A percentile compares a stretch with the other conserved stretches of the same genome.
phyloP scores from a whole-genome alignment of 2,797 vertebrate species.

The Acanthornis magna region DNA sequence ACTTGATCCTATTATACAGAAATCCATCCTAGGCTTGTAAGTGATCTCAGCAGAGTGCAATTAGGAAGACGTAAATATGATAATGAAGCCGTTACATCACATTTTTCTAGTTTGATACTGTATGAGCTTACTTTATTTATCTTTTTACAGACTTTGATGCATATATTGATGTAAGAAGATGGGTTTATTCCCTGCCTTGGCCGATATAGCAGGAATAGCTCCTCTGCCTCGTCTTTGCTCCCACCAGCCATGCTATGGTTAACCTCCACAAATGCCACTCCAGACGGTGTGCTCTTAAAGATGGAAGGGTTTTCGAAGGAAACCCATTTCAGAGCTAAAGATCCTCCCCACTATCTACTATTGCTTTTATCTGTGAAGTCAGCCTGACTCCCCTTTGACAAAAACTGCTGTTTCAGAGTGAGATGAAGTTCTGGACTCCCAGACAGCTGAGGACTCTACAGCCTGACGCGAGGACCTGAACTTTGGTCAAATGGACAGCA shows the following conservation, averaged over 20 bases:
- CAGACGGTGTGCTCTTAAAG: neutral
- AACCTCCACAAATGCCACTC: neutral
- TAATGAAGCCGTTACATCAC: conserved; percentile 28
- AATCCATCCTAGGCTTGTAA: neutral
- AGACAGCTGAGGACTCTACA: neutral
- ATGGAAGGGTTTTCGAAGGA: neutral
- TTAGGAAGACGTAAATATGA: conserved; percentile 26
- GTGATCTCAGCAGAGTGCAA: conserved; percentile 6
- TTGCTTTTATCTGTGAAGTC: neutral
- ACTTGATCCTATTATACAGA: conserved; percentile 1
- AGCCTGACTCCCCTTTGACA: neutral
- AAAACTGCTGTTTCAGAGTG: neutral
- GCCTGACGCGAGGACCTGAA: neutral
- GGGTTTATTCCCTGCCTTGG: neutral
- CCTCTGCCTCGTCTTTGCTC: neutral
- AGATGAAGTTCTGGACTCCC: accelerated
- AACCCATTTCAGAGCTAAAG: neutral
- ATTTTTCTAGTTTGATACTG: neutral
- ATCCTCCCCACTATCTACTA: neutral
- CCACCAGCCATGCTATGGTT: neutral
- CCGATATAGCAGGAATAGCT: neutral
- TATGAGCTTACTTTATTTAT: neutral
- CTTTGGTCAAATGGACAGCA: neutral
- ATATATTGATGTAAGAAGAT: neutral
- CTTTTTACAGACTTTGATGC: conserved; percentile 8